Base-by-base conservation (phyloP, 1,140 invertebrate genomes). In the Tribolium madens region DNA sequence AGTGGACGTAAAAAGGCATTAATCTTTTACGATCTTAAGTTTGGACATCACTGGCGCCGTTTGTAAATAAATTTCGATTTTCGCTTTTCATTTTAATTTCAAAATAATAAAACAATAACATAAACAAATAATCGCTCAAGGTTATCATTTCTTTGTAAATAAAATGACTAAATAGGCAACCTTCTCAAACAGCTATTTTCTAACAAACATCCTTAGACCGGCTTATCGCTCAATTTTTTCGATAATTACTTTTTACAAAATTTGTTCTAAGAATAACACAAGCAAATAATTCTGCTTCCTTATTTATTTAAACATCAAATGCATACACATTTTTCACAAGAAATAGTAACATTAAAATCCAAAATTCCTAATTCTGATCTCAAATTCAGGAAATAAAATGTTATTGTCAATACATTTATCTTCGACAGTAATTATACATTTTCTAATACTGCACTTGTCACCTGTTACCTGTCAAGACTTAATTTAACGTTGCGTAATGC, bases 121-220 rank as follows among this genome's bases (percentile, higher is more conserved):
- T 18, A 17, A 57, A 57, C 13, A 57, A 18, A 64, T 64, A 64
- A 64, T 33, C 17, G 57, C 13, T 26, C 57, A 64, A 64, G 57
- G 57, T 64, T 64, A 64, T 64, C 57, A 42, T 64, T 64, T 64
- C 57, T 33, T 64, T 33, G 26, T 64, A 64, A 64, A 64, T 64
- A 64, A 31, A 64, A 64, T 64, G 57, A 64, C 57, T 64, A 64
- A 64, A 12, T 64, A 64, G 57, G 57, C 57, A 64, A 33, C 57
- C 26, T 12, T 31, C n/a, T 64, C 10, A 57, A 57, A 21, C 18
- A 26, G 21, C 26, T 12, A 64, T 64, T 64, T 33, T 64, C 26
- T 33, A 64, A 64, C 26, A 64, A 64, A 64, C 26, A 64, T 64
- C 21, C 6, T 64, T 42, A 42, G n/a, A 42, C 36, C 36, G n/a